Percentiles rank a stretch among this genome's conserved stretches.
These are phyloP conservation scores for Lithobates pipiens DNA, from an alignment of 2,797 vertebrate species.

Conservation along the genomic window DNA sequence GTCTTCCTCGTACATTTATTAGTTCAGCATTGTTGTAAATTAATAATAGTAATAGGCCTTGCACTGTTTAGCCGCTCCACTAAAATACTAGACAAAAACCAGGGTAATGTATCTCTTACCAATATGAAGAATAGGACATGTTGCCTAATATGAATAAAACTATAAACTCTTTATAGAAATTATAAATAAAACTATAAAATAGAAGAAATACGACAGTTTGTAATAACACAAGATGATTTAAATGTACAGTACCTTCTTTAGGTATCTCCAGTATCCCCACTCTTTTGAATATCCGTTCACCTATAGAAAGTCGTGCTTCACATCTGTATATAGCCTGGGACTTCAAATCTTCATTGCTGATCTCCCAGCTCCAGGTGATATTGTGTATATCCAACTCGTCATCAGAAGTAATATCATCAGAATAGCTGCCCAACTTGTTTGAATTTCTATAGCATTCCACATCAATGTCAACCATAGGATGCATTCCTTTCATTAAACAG, in stretches of 20 bases:
- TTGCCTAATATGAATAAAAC: too few species aligned
- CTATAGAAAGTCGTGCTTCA: conserved; percentile 7
- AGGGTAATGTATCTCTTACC: too few species aligned
- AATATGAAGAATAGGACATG: too few species aligned
- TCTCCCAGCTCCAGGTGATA: conserved; percentile 41
- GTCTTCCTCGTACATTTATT: too few species aligned
- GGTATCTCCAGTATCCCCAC: conserved; percentile 17
- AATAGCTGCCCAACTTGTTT: neutral
- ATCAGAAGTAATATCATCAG: rapidly evolving
- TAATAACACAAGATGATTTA: too few species aligned
- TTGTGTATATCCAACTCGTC: conserved; percentile 60
- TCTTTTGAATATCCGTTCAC: conserved; percentile 5
- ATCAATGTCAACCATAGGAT: rapidly evolving
- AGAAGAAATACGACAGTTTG: too few species aligned
- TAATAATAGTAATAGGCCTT: too few species aligned
- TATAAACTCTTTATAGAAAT: too few species aligned
- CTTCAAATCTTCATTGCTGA: conserved; percentile 45
- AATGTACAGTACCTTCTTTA: conserved; percentile 25
- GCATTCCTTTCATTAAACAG: conserved; percentile 62
- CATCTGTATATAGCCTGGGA: conserved; percentile 62
- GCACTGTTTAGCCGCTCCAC: too few species aligned
- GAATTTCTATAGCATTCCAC: conserved; percentile 69
- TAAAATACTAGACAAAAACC: too few species aligned
- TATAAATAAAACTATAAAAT: too few species aligned
- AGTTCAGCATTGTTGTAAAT: too few species aligned